Evolutionary conservation across 2,797 vertebrate species (phyloP), one percentile per base, ranked within the genome.

Genomic region (Aeoliscus strigatus): DNA sequence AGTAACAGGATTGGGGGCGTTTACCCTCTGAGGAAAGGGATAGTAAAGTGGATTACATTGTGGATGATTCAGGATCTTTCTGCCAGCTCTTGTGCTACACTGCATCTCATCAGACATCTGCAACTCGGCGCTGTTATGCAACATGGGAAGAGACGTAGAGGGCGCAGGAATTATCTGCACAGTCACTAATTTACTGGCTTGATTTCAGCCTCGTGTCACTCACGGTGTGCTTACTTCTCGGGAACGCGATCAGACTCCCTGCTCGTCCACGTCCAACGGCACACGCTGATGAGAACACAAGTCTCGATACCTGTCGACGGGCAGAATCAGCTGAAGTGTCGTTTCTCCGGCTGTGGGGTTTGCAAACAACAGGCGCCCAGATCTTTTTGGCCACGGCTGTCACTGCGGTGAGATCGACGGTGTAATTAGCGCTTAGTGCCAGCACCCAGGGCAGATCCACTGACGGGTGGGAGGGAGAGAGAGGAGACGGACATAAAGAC

Each of bases 371-470:
- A 38, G 47, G 58, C 47, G 35, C n/a, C n/a, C 33, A 54, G 53
- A 70, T 66, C 57, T 68, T 39, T 50, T 39, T 52, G 59, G 62
- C 73, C 51, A 27, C 39, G 54, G 39, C 57, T 74, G 75, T 73
- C 60, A 60, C 51, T 43, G 57, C 41, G 52, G 50, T 30, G 43
- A 71, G 74, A 83, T 67, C 65, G 70, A 82, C 41, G 27, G 59
- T 45, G 61, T 78, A 81, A 83, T 85, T 83, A 85, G 64, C 14
- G 38, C 71, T 81, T 74, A 70, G 66, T 70, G 71, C 69, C 79
- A 75, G 50, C 52, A 62, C 71, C 51, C 52, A 65, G 64, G 72
- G 52, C 56, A 70, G 65, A 67, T 72, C 58, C 50, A 54, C 45
- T 73, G 66, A 65, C 75, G 69, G 70, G 70, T 74, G 53, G 60